Evolutionary conservation across 2,888 invertebrate species (phyloP), one percentile per base, ranked within the genome.

Genomic region (Apoda limacodes): DNA sequence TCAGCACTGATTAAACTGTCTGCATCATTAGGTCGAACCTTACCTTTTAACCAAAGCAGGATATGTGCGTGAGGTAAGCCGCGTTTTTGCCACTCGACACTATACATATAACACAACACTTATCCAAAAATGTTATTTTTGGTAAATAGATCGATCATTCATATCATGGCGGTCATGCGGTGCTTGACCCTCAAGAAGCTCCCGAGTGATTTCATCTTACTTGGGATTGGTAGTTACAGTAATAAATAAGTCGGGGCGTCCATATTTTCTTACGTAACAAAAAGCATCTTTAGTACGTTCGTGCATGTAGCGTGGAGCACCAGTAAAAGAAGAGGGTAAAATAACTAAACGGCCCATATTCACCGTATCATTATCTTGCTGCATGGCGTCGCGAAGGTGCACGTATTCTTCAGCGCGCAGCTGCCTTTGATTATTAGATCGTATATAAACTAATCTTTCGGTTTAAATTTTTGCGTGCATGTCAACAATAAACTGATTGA

Each of bases 81-180:
- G 11, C 2, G 25, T 25, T 19, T 24, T 19, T 19, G 25, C 19
- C 20, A 30, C 5, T 30, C 24, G 10, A 30, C 19, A 20, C 30
- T 30, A n/a, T 25, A 25, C 31, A 31, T 25, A 25, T 25, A 31
- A 31, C 26, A 31, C 5, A 26, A 26, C 5, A 14, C 22, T 13
- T 31, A 25, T 13, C 26, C 31, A 25, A 31, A 31, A 21, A 31
- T 14, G 5, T 25, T 20, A 22, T 38, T 19, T 26, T 43, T 43
- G 11, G 32, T 34, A 25, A 40, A 30, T 11, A 39, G 11, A 33
- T 36, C 25, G 5, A 35, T 35, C 31, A 37, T 32, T 25, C 11
- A 19, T 14, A 35, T 39, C 9, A 32, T 42, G 44, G 13, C 44
- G 40, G 30, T 42, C 34, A 11, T 32, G 15, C 17, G 39, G 24